Percentiles rank a stretch among this genome's conserved stretches.
Conservation (phyloP, 2,113 vertebrate species). For the Monopterus albus region DNA sequence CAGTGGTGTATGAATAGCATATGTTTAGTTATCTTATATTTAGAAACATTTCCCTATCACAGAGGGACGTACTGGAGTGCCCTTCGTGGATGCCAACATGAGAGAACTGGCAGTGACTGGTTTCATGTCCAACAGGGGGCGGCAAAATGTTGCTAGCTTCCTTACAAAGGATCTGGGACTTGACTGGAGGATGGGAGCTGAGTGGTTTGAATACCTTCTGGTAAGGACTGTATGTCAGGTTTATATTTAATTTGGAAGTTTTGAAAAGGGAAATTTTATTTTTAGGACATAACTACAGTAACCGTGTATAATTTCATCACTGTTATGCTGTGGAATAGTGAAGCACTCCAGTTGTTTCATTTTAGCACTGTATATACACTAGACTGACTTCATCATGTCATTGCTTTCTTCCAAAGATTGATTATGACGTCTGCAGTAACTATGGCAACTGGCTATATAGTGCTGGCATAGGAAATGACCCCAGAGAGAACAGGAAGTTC, state of each 20-base stretch:
- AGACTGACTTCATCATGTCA: neutral
- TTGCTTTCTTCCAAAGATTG: constrained; percentile 73
- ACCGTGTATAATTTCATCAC: too few relatives aligned
- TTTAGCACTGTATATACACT: too few relatives aligned
- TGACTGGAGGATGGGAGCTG: constrained; percentile 89
- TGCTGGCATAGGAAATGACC: constrained; percentile 86
- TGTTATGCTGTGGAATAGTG: too few relatives aligned
- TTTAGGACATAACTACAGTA: neutral
- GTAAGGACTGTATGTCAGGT: constrained; percentile 56
- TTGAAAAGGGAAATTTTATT: neutral
- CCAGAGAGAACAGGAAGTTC: constrained; percentile 86
- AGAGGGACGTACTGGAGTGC: constrained; percentile 87
- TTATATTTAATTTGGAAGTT: neutral
- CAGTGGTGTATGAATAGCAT: neutral
- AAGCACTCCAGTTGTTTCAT: neutral
- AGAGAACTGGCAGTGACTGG: constrained; percentile 83
- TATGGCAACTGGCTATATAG: constrained; percentile 89
- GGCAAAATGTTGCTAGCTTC: constrained; percentile 88
- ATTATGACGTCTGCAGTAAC: constrained; percentile 86
- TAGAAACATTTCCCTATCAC: neutral
- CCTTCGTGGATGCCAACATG: constrained; percentile 90
- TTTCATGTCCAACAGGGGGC: constrained; percentile 88
- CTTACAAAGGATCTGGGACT: constrained; percentile 88
- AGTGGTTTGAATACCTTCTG: constrained; percentile 87
- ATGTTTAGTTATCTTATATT: neutral